These are phyloP conservation scores for Chaenodraco wilsoni DNA, from an alignment of 2,797 vertebrate species.

Conservation along the genomic window DNA sequence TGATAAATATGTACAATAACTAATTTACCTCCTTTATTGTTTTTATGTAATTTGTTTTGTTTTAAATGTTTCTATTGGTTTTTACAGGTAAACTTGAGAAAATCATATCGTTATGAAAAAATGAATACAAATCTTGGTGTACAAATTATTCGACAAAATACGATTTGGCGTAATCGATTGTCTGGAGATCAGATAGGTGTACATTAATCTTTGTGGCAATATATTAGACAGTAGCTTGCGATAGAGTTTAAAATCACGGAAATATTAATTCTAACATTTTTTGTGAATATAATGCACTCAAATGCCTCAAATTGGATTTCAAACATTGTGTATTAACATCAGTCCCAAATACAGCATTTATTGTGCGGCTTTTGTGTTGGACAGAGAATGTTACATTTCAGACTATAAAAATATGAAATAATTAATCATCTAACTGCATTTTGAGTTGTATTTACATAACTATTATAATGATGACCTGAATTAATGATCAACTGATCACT, in stretches of 20 bases:
- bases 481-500: constrained; percentile 37
- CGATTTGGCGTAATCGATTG: no score
- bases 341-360: not conserved
- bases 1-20: constrained; percentile 3
- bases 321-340: not conserved
- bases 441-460: constrained; percentile 5
- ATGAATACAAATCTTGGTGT: no score
- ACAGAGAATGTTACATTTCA: not conserved
- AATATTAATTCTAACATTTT: no score
- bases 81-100: not conserved
- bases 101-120: not conserved
- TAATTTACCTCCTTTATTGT: not conserved
- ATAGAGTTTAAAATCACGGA: no score
- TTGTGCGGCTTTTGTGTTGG: not conserved
- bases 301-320: not conserved
- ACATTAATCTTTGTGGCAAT: not conserved
- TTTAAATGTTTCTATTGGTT: not conserved
- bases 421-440: not conserved
- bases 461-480: constrained; percentile 12
- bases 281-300: not conserved
- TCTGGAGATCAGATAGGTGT: not conserved
- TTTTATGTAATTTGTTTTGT: not conserved
- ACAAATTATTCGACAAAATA: no score
- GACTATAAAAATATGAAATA: not conserved
- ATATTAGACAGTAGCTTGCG: not conserved